A percentile compares a stretch with the other conserved stretches of the same genome.
These are phyloP conservation scores for Cinclus cinclus DNA, from an alignment of 2,113 vertebrate species.

Conservation along the genomic window DNA sequence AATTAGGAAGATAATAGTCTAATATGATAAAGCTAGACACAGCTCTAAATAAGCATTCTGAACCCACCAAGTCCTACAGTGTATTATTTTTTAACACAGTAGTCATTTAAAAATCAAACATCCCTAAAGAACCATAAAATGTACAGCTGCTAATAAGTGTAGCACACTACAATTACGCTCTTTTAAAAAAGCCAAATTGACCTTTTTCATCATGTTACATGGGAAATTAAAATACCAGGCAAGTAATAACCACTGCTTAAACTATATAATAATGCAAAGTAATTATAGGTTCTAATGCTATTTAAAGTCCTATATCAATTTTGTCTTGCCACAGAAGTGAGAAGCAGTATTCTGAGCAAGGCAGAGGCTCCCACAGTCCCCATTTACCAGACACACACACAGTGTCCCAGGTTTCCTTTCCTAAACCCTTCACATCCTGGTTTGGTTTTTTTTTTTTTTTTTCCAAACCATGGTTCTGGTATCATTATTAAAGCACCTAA, in stretches of 20 bases:
- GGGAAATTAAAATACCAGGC: constrained; percentile 79
- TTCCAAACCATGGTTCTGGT: constrained; percentile 53
- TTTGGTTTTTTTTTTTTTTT: neutral
- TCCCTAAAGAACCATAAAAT: constrained; percentile 66
- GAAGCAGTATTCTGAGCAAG: constrained; percentile 52
- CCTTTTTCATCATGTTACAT: constrained; percentile 73
- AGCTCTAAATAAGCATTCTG: constrained; percentile 16
- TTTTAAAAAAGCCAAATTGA: constrained; percentile 70
- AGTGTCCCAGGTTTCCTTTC: constrained; percentile 59
- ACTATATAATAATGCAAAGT: constrained; percentile 76
- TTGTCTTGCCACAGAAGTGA: constrained; percentile 72
- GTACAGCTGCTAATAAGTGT: constrained; percentile 69
- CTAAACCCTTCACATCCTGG: constrained; percentile 61
- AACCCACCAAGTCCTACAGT: constrained; percentile 30
- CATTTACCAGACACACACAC: constrained; percentile 39
- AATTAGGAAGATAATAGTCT: neutral
- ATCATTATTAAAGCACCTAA: constrained; percentile 76
- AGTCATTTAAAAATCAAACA: constrained; percentile 63
- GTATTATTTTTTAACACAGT: constrained; percentile 12
- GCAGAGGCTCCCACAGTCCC: constrained; percentile 19
- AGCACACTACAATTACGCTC: constrained; percentile 59
- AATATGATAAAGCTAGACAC: neutral
- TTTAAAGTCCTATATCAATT: constrained; percentile 77
- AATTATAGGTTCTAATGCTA: constrained; percentile 75
- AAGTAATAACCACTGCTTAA: constrained; percentile 74